phyloP scores from a whole-genome alignment of 2,888 invertebrate species.

The Neuroscelio doddi region DNA sequence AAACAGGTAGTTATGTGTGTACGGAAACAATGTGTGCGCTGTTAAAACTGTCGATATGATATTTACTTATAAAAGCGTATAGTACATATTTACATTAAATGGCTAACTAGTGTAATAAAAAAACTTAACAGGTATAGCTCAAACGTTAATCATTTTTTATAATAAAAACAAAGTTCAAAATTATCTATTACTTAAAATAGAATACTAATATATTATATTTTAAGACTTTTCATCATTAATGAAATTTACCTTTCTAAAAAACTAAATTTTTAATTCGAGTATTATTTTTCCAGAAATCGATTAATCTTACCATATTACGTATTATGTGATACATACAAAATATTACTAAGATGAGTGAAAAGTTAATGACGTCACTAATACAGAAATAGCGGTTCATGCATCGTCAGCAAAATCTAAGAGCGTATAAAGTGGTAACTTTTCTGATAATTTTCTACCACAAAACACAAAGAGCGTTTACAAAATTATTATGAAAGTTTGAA shows the following conservation, averaged over 20 bases:
- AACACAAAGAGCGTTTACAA: too few species aligned
- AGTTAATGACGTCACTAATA: slow-evolving; percentile 41
- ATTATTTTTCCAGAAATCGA: too few species aligned
- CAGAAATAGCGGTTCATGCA: slow-evolving; percentile 37
- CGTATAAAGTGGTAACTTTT: slow-evolving; percentile 41
- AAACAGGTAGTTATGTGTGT: slow-evolving; percentile 24
- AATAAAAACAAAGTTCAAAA: too few species aligned
- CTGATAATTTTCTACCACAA: slow-evolving; percentile 42
- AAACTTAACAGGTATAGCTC: neutral
- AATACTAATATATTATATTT: too few species aligned
- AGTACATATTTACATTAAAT: slow-evolving; percentile 1
- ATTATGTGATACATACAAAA: slow-evolving; percentile 12
- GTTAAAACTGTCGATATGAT: slow-evolving; percentile 31
- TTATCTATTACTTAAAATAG: too few species aligned
- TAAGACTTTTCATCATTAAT: too few species aligned
- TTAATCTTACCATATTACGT: slow-evolving; percentile 17
- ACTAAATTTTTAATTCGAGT: too few species aligned
- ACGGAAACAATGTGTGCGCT: slow-evolving; percentile 16
- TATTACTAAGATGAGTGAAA: slow-evolving; percentile 30
- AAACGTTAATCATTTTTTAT: too few species aligned
- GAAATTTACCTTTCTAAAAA: too few species aligned
- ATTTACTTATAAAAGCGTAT: slow-evolving; percentile 19
- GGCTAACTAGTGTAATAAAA: neutral
- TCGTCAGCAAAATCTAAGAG: slow-evolving; percentile 38
- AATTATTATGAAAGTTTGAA: too few species aligned